Conservation (phyloP, 2,888 invertebrate genomes). For the Lochmaea crataegi region DNA sequence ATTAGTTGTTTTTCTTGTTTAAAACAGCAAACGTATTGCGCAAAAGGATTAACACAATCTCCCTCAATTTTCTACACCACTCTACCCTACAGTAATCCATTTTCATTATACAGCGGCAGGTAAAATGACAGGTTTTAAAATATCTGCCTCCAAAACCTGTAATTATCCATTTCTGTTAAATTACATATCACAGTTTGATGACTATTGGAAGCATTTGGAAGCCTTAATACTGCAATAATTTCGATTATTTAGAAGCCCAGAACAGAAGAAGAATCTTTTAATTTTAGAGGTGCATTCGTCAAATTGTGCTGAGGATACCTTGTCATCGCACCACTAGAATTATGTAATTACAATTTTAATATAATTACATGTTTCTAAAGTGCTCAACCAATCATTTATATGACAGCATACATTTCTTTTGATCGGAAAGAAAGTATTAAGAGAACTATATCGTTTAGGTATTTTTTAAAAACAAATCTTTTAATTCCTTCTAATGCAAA, state of each 20-base stretch:
- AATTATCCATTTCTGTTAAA: constrained; percentile 51
- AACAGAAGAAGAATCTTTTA: constrained; percentile 17
- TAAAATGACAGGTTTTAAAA: constrained; percentile 49
- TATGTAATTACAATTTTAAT: constrained; percentile 8
- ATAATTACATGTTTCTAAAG: constrained; percentile 2
- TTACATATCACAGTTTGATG: constrained; percentile 47
- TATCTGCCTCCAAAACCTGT: constrained; percentile 40
- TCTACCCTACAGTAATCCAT: constrained; percentile 11
- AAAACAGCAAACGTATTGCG: too few relatives aligned
- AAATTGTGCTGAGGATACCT: neutral
- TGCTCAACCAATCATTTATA: neutral
- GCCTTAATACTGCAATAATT: constrained; percentile 17
- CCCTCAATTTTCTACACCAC: neutral
- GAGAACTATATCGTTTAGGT: neutral
- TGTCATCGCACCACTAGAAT: constrained; percentile 16
- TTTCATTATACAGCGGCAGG: constrained; percentile 29
- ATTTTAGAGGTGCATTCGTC: constrained; percentile 11
- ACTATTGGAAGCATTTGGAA: constrained; percentile 37
- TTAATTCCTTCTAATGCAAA: too few relatives aligned
- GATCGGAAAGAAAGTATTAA: neutral
- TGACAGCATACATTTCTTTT: neutral
- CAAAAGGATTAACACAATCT: too few relatives aligned
- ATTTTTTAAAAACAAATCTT: too few relatives aligned
- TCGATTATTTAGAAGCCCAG: constrained; percentile 42
- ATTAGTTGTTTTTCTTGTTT: too few relatives aligned